These are phyloP conservation scores for Crypturellus tataupa DNA, from an alignment of 2,797 vertebrate genomes.

Conservation along the genomic window DNA sequence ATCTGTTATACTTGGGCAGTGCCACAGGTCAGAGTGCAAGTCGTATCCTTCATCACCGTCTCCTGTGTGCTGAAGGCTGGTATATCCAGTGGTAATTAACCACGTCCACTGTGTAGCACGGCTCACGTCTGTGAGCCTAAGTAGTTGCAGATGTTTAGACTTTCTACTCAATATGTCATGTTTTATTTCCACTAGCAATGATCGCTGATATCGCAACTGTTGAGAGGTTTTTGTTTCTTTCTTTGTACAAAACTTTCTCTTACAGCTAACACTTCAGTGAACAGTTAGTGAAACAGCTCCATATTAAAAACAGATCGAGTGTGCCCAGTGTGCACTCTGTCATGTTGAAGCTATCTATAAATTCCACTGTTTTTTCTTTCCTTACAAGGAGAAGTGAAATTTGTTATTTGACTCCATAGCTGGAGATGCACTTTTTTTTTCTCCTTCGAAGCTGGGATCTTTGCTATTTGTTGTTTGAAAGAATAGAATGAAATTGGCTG, in stretches of 20 bases:
- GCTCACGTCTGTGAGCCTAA: not conserved
- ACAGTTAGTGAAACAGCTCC: not conserved
- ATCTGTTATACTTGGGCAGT: not conserved
- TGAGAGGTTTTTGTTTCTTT: not conserved
- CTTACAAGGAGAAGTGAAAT: not conserved
- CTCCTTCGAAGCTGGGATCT: not conserved
- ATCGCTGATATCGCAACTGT: not conserved
- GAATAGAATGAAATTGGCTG: not conserved
- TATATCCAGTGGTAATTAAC: not conserved
- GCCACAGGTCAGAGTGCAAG: not conserved
- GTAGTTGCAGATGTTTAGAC: constrained; percentile 32
- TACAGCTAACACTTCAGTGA: constrained; percentile 2
- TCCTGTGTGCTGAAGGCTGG: not conserved
- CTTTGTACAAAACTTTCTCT: not conserved
- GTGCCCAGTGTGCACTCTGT: not conserved
- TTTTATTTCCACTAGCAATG: constrained; percentile 20
- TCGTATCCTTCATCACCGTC: not conserved
- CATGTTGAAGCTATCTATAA: not conserved
- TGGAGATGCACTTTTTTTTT: not conserved
- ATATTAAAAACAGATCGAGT: not conserved
- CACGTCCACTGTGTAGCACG: not conserved
- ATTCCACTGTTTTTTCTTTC: not conserved
- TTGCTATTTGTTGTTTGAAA: not conserved
- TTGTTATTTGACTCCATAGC: not conserved
- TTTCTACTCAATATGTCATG: not conserved